Percentiles rank a stretch among this genome's conserved stretches.
phyloP scores from a whole-genome alignment of 2,797 vertebrate genomes.

The Dipus sagitta region DNA sequence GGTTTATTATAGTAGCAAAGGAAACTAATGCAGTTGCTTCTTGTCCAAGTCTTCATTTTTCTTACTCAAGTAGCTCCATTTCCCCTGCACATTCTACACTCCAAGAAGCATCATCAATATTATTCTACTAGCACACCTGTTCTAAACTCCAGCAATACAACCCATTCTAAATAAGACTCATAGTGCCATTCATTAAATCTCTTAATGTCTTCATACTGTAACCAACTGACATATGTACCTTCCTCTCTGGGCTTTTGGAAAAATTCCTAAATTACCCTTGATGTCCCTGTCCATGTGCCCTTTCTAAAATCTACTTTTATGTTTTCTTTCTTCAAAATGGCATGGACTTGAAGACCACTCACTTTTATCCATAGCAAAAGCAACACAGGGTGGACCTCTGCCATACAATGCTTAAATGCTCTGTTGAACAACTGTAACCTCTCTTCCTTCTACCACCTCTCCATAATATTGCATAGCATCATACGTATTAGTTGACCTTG shows the following conservation, averaged over 20 bases:
- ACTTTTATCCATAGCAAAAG: neutral
- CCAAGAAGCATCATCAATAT: neutral
- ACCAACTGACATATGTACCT: neutral
- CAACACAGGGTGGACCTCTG: too few relatives aligned
- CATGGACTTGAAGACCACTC: neutral
- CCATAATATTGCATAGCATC: neutral
- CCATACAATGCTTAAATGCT: neutral
- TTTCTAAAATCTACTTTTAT: neutral
- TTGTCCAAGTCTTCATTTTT: neutral
- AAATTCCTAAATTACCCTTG: neutral
- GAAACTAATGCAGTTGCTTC: neutral
- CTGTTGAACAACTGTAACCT: neutral
- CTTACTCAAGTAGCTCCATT: neutral
- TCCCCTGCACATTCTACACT: neutral
- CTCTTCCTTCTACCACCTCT: neutral
- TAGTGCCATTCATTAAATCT: neutral
- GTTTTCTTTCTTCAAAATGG: neutral
- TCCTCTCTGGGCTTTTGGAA: neutral
- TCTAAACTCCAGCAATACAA: neutral
- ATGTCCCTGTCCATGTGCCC: too few relatives aligned
- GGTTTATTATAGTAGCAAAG: neutral
- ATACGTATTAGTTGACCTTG: neutral
- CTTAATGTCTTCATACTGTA: neutral
- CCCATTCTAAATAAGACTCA: neutral
- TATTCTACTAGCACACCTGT: neutral